Percentiles rank a stretch among this genome's conserved stretches.
These are phyloP conservation scores for Carlito syrichta DNA, from an alignment of 2,113 vertebrate genomes.

Conservation along the genomic window DNA sequence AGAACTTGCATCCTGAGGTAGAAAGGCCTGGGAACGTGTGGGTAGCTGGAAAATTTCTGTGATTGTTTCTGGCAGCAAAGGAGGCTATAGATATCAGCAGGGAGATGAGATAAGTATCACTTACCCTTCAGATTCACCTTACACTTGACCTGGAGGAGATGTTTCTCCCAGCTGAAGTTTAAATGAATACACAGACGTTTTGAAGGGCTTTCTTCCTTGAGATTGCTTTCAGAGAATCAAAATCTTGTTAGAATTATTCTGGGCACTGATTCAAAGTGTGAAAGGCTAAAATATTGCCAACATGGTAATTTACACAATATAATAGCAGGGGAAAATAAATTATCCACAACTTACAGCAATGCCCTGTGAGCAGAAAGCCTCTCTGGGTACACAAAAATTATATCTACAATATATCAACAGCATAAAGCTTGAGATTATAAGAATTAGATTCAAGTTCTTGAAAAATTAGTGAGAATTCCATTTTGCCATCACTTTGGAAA, in stretches of 20 bases:
- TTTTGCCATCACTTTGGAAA: slow-evolving; percentile 66
- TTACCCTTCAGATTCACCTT: slow-evolving; percentile 42
- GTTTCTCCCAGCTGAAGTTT: slow-evolving; percentile 24
- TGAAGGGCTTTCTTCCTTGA: slow-evolving; percentile 56
- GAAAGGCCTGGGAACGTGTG: neutral
- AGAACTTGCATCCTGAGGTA: neutral
- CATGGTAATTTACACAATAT: slow-evolving; percentile 75
- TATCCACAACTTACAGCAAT: slow-evolving; percentile 67
- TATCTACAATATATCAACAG: slow-evolving; percentile 65
- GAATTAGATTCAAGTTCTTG: slow-evolving; percentile 59
- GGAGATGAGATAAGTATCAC: slow-evolving; percentile 49
- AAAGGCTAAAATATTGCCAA: slow-evolving; percentile 76
- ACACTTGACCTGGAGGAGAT: slow-evolving; percentile 41
- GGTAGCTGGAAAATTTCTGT: neutral
- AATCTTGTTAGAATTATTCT: slow-evolving; percentile 74
- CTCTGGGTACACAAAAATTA: slow-evolving; percentile 66
- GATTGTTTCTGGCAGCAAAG: neutral
- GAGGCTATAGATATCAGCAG: neutral
- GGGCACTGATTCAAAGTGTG: slow-evolving; percentile 72
- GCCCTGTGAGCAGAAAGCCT: slow-evolving; percentile 64
- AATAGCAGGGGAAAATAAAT: slow-evolving; percentile 73
- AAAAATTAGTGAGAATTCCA: slow-evolving; percentile 72
- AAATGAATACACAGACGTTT: slow-evolving; percentile 53
- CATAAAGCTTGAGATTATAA: slow-evolving; percentile 33
- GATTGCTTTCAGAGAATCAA: slow-evolving; percentile 55